These are phyloP conservation scores for Chromobotia macracanthus DNA, from an alignment of 2,797 vertebrate species.

Conservation along the genomic window DNA sequence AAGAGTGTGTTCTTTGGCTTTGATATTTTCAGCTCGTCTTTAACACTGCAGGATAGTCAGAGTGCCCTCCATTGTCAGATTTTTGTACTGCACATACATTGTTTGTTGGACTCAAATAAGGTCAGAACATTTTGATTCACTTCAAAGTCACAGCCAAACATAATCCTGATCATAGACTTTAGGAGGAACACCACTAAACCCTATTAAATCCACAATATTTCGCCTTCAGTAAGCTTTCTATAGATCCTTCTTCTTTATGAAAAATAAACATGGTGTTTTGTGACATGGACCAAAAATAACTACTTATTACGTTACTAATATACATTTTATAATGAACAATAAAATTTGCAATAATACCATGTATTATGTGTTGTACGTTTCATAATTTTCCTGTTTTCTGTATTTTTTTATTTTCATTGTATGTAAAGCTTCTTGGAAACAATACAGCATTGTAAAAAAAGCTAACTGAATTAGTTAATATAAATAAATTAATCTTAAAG, in stretches of 20 bases:
- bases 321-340: too few species aligned
- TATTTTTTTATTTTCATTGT: too few species aligned
- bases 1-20: conserved; percentile 50
- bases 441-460: too few species aligned
- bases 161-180: neutral
- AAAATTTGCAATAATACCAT: too few species aligned
- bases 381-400: too few species aligned
- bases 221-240: neutral
- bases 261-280: neutral
- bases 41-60: conserved; percentile 71
- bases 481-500: too few species aligned
- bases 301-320: too few species aligned
- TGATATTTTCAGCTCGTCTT: conserved; percentile 40
- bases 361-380: too few species aligned
- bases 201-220: neutral
- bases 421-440: too few species aligned
- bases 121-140: neutral
- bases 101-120: neutral
- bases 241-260: neutral
- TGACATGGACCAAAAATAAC: neutral
- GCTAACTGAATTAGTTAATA: too few species aligned
- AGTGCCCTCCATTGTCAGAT: conserved; percentile 80
- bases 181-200: neutral
- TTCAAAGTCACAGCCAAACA: neutral
- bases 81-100: conserved; percentile 63